phyloP scores from a whole-genome alignment of 2,113 vertebrate genomes.

The Machaerirhynchus nigripectus region DNA sequence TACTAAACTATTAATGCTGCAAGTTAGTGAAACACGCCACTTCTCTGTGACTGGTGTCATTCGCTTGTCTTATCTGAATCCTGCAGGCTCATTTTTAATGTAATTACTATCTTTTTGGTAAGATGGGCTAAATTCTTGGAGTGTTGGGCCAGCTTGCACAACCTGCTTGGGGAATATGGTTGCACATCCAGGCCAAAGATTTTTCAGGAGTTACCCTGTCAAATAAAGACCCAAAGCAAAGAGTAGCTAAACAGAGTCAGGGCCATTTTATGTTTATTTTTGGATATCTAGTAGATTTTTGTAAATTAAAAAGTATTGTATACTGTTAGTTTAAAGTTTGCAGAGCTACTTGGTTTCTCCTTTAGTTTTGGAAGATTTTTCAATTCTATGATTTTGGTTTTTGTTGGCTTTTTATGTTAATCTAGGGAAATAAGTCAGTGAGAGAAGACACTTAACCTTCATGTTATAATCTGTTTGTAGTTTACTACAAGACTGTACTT shows the following conservation, averaged over 20 bases:
- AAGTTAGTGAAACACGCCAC: background rate
- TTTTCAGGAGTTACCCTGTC: background rate
- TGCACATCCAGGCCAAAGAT: background rate
- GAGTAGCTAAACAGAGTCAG: background rate
- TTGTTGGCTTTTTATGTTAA: background rate
- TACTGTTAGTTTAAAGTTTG: background rate
- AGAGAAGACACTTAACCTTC: background rate
- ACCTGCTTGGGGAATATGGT: background rate
- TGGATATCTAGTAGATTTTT: background rate
- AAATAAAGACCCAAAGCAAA: background rate
- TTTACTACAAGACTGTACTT: background rate
- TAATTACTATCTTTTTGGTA: background rate
- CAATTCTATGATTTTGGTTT: accelerated
- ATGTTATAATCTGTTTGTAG: background rate
- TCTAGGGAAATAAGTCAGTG: background rate
- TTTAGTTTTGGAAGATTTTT: background rate
- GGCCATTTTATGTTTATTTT: background rate
- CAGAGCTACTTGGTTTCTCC: background rate
- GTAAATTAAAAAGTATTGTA: background rate
- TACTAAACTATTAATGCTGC: background rate
- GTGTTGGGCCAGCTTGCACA: background rate
- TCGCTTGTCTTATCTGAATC: background rate
- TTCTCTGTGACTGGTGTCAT: background rate
- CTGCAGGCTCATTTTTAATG: background rate
- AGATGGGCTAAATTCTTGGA: background rate